Percentiles rank a stretch among this genome's conserved stretches.
These are phyloP conservation scores for Chelon labrosus DNA, from an alignment of 2,797 vertebrate species.

Conservation along the genomic window DNA sequence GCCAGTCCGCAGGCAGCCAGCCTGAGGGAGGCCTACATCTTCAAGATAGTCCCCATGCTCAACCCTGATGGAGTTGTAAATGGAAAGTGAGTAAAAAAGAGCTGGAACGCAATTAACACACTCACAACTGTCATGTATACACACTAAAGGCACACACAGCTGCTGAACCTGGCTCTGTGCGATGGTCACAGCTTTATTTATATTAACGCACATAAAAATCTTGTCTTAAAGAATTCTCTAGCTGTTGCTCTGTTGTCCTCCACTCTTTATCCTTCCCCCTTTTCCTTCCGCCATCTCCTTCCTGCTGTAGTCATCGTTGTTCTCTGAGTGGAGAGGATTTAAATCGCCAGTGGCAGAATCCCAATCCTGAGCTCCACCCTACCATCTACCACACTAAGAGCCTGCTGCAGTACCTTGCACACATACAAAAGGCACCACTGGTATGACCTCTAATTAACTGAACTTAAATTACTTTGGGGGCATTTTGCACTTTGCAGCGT, in stretches of 20 bases:
- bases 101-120: constrained; percentile 10
- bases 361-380: constrained; percentile 94
- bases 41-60: constrained; percentile 99
- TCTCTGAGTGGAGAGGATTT: constrained; percentile 99
- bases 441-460: constrained; percentile 81
- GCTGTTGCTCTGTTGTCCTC: constrained; percentile 47
- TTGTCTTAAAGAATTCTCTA: constrained; percentile 47
- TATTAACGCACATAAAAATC: constrained; percentile 34
- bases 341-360: constrained; percentile 98
- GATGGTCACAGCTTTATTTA: constrained; percentile 42
- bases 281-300: constrained; percentile 37
- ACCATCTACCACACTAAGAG: constrained; percentile 98
- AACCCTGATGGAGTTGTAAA: constrained; percentile 99
- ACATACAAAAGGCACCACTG: constrained; percentile 93
- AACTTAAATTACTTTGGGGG: constrained; percentile 29
- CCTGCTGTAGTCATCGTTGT: constrained; percentile 92
- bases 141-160: constrained; percentile 25
- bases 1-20: constrained; percentile 89
- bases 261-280: constrained; percentile 37
- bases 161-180: constrained; percentile 25
- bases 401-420: constrained; percentile 95
- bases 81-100: constrained; percentile 91
- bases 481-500: constrained; percentile 28
- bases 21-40: constrained; percentile 95
- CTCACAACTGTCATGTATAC: constrained; percentile 33